Evolutionary conservation across 2,888 invertebrate genomes (phyloP).

Genomic region (Drosophila stalkeri): DNA sequence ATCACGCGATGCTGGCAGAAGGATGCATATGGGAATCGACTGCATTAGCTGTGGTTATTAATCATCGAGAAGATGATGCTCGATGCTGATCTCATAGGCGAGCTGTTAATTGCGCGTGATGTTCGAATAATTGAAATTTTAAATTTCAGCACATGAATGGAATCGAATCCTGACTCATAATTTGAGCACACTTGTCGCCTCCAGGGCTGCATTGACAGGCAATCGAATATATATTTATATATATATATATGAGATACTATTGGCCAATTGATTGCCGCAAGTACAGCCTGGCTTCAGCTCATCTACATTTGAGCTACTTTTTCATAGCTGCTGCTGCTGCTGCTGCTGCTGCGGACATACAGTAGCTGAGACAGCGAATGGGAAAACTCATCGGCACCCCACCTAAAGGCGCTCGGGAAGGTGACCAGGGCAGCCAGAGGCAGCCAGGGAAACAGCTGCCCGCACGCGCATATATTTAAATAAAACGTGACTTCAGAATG

Average conservation of each 20-base stretch:
- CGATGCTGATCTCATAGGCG: conserved; percentile 37
- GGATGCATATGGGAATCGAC: conserved; percentile 32
- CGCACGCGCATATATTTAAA: conserved; percentile 82
- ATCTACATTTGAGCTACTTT: conserved; percentile 49
- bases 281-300: conserved; percentile 36
- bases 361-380: conserved; percentile 58
- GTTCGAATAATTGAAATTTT: conserved; percentile 75
- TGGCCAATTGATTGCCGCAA: conserved; percentile 18
- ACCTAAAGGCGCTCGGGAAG: conserved; percentile 18
- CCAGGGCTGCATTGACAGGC: conserved; percentile 33
- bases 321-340: conserved; percentile 29
- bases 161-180: conserved; percentile 53
- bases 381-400: conserved; percentile 64
- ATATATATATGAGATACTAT: conserved; percentile 22
- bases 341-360: conserved; percentile 42
- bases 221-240: conserved; percentile 6
- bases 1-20: conserved; percentile 65
- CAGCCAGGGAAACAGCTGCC: conserved; percentile 64
- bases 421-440: conserved; percentile 17
- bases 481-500: conserved; percentile 80
- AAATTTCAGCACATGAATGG: conserved; percentile 47
- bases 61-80: conserved; percentile 55
- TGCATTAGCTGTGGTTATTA: conserved; percentile 53
- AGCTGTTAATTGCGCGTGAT: conserved; percentile 77
- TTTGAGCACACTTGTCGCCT: conserved; percentile 74